Base-by-base conservation (phyloP, 2,113 vertebrate genomes). In the Fulica atra region DNA sequence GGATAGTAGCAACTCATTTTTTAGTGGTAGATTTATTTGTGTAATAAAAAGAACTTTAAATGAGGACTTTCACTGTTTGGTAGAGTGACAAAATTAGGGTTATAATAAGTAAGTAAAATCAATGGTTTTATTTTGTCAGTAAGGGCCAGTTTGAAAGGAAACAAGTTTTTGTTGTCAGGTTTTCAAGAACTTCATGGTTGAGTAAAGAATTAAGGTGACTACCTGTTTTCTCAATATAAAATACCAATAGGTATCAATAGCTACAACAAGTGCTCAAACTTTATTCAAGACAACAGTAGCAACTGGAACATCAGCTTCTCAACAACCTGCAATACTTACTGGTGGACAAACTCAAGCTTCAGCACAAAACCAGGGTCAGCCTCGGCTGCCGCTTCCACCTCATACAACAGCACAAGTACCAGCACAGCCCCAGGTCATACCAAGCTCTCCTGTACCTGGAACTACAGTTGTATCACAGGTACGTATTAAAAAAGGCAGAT, bases 391-490 rank as follows among this genome's bases (percentile, higher is more conserved):
- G 0, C 83, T 93, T 5, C 94, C 95, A 2, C 92, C 96, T 42
- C 94, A 91, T n/a, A 95, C 94, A 1, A 81, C 96, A 35, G 95
- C 95, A 3, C 96, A 68, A 61, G 91, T 97, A 3, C 96, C 95
- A 13, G 96, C 94, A 6, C 97, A 96, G 96, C 96, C 93, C 59
- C 96, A 94, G 44, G 96, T 94, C 81, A 90, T 97, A 10, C 90
- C 98, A 26, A 94, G 97, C 71, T 95, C 97, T 42, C 93, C 98
- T 0, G 91, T 98, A 94, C 97, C 98, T 8, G 98, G 98, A 92
- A 98, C 87, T 26, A 97, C 98, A 4, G 95, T 98, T 31, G 96
- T 99, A 40, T 98, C 98, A 8, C 98, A 99, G 98, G 99, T 98
- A 92, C 42, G 81, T 73, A 16, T 9, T 19, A 2, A 10, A 23